phyloP scores from a whole-genome alignment of 1,140 invertebrate species.

The Cyclargus thomasi region DNA sequence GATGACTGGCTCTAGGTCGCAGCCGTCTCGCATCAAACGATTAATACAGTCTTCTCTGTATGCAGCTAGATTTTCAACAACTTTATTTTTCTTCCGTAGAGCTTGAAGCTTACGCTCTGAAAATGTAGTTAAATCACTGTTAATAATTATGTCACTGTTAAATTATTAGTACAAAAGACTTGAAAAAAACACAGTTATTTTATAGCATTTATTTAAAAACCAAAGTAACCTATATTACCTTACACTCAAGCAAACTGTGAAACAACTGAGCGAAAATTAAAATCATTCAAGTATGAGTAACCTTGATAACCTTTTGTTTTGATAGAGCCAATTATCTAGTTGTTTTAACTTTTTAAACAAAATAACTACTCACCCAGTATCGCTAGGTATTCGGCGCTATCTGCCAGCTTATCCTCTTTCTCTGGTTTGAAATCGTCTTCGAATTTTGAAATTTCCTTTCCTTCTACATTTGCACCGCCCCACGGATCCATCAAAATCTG shows the following conservation, averaged over 20 bases:
- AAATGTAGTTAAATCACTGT: no score
- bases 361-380: conserved; percentile 46
- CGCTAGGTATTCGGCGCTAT: conserved; percentile 62
- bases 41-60: conserved; percentile 63
- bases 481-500: conserved; percentile 68
- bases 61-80: conserved; percentile 59
- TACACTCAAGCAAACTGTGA: background rate
- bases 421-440: conserved; percentile 62
- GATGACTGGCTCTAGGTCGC: conserved; percentile 61
- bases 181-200: no score
- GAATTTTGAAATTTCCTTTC: conserved; percentile 42
- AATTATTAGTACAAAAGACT: no score
- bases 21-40: conserved; percentile 64
- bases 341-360: conserved; percentile 2
- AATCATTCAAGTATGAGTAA: background rate
- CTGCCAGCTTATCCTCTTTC: conserved; percentile 45
- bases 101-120: conserved; percentile 59
- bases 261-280: background rate
- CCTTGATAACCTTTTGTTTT: background rate
- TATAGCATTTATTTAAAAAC: background rate
- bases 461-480: conserved; percentile 46
- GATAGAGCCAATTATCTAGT: background rate
- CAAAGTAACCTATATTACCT: background rate
- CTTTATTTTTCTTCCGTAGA: conserved; percentile 59
- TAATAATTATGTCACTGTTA: no score